Percentiles rank a stretch among this genome's conserved stretches.
phyloP scores from a whole-genome alignment of 2,888 invertebrate species.

The Erebia palarica region DNA sequence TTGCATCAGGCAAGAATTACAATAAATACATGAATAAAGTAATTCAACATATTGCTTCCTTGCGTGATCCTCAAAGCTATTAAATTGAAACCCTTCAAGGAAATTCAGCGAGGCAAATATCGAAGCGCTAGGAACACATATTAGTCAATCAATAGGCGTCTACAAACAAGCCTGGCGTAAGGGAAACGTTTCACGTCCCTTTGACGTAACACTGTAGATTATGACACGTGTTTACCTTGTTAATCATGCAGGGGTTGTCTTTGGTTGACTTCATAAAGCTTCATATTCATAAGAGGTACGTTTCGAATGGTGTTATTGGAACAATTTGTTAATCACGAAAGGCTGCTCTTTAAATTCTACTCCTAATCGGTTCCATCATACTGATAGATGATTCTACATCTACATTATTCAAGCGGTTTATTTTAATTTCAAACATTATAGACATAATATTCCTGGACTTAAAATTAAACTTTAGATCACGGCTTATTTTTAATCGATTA shows the following conservation, averaged over 20 bases:
- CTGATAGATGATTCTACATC: no score
- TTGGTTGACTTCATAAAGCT: neutral
- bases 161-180: conserved; percentile 29
- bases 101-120: conserved; percentile 55
- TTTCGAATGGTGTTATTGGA: no score
- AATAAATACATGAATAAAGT: no score
- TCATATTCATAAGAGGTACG: neutral
- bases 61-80: conserved; percentile 32
- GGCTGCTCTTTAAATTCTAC: no score
- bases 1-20: no score
- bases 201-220: conserved; percentile 48
- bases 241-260: conserved; percentile 44
- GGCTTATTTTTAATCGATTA: no score
- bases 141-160: conserved; percentile 64
- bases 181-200: conserved; percentile 22
- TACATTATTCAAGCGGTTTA: no score
- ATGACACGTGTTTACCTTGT: conserved; percentile 52
- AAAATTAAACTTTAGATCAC: no score
- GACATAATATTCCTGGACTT: no score
- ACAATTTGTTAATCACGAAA: no score
- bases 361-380: no score
- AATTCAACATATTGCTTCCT: neutral
- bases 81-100: conserved; percentile 50
- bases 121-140: conserved; percentile 43
- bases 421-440: no score